These are phyloP conservation scores for Carassius auratus DNA, from an alignment of 2,113 vertebrate genomes.

Conservation along the genomic window DNA sequence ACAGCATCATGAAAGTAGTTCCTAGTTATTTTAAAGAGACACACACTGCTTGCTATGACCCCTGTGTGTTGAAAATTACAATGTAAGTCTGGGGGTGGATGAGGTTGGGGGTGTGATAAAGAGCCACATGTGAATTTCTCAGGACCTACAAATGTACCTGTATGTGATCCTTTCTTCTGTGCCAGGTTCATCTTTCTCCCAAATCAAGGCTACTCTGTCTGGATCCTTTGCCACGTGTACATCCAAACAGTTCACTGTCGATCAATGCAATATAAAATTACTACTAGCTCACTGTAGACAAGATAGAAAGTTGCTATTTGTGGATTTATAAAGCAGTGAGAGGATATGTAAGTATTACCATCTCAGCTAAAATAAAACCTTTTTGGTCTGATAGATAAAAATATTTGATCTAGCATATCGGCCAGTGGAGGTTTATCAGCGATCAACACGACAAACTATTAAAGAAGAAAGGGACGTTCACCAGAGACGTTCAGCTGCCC, in stretches of 20 bases:
- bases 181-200: constrained; percentile 92
- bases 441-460: too few species aligned
- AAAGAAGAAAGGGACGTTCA: too few species aligned
- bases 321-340: background rate
- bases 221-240: constrained; percentile 83
- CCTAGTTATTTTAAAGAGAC: too few species aligned
- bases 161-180: constrained; percentile 89
- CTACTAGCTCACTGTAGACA: background rate
- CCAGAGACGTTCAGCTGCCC: constrained; percentile 88
- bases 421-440: too few species aligned
- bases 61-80: too few species aligned
- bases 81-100: too few species aligned
- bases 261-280: constrained; percentile 12
- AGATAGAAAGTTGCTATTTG: background rate
- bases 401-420: too few species aligned
- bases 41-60: too few species aligned
- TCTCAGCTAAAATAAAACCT: too few species aligned
- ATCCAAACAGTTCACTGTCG: constrained; percentile 92
- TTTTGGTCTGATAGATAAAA: too few species aligned
- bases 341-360: background rate
- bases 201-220: constrained; percentile 87
- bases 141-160: constrained; percentile 72
- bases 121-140: constrained; percentile 14
- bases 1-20: too few species aligned
- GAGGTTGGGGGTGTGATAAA: background rate